These are phyloP conservation scores for Lepisosteus osseus DNA, from an alignment of 2,113 vertebrate genomes.

Conservation along the genomic window DNA sequence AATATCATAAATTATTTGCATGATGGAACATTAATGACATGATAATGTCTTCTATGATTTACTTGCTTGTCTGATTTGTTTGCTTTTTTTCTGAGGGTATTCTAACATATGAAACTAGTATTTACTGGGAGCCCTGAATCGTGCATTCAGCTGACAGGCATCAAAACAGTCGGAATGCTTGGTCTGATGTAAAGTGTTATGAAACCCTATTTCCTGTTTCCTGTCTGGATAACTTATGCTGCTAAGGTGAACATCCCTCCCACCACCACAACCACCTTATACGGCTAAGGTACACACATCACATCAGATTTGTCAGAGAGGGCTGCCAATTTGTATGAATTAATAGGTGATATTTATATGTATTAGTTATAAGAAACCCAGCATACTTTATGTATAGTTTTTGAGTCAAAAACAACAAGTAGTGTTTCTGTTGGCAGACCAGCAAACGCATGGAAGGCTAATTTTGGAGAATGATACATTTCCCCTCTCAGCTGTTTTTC, in stretches of 20 bases:
- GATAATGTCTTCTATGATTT: not conserved
- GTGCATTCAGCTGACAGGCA: slow-evolving; percentile 8
- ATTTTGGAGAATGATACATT: slow-evolving; percentile 5
- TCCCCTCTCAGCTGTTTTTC: slow-evolving; percentile 13
- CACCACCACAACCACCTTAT: too few species aligned
- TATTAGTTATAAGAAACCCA: slow-evolving; percentile 18
- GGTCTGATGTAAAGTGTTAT: slow-evolving; percentile 8
- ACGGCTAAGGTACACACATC: slow-evolving; percentile 19
- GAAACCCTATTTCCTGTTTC: slow-evolving; percentile 27
- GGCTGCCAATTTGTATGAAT: slow-evolving; percentile 38
- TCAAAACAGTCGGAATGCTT: not conserved
- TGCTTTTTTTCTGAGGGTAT: not conserved
- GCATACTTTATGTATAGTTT: slow-evolving; percentile 23
- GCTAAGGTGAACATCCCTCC: slow-evolving; percentile 22
- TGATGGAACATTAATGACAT: not conserved
- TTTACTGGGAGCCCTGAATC: not conserved
- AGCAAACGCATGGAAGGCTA: slow-evolving; percentile 5
- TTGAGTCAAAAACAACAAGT: slow-evolving; percentile 13
- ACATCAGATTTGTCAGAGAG: slow-evolving; percentile 17
- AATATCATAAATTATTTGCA: not conserved
- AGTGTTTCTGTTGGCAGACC: slow-evolving; percentile 26
- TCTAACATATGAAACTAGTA: slow-evolving; percentile 5
- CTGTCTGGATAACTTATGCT: slow-evolving; percentile 27
- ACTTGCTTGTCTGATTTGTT: slow-evolving; percentile 3
- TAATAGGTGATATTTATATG: slow-evolving; percentile 26